These are phyloP conservation scores for Carduelis carduelis DNA, from an alignment of 2,797 vertebrate genomes.

Conservation along the genomic window DNA sequence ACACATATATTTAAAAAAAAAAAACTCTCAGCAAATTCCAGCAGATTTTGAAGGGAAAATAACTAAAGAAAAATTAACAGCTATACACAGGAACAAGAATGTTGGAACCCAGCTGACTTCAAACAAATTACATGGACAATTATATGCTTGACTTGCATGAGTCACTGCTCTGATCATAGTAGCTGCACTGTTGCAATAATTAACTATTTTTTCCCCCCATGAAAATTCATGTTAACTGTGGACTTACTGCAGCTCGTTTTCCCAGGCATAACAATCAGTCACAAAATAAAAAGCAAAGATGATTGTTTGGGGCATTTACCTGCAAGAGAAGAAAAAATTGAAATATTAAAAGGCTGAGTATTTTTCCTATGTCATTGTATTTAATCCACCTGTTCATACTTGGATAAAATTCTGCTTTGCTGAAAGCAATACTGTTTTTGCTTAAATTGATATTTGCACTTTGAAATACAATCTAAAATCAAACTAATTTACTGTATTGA, in stretches of 20 bases:
- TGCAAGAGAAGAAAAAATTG: neutral
- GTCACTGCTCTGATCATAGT: neutral
- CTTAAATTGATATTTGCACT: neutral
- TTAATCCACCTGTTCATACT: neutral
- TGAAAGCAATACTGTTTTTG: neutral
- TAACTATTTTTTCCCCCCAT: neutral
- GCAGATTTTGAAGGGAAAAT: neutral
- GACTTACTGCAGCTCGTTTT: neutral
- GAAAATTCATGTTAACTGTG: neutral
- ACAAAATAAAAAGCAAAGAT: neutral
- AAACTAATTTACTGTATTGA: neutral
- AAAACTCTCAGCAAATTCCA: neutral
- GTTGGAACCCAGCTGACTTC: neutral
- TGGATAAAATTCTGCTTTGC: neutral
- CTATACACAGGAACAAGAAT: neutral
- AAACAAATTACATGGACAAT: constrained; percentile 9
- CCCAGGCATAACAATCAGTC: neutral
- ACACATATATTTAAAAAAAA: too few species aligned
- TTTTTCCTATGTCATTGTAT: neutral
- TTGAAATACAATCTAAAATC: neutral
- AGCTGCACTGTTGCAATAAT: neutral
- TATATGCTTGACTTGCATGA: neutral
- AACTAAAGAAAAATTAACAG: neutral
- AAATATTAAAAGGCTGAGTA: neutral
- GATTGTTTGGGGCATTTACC: neutral